Conservation (phyloP, 1,140 invertebrate genomes). For the Zelostemma sp. region DNA sequence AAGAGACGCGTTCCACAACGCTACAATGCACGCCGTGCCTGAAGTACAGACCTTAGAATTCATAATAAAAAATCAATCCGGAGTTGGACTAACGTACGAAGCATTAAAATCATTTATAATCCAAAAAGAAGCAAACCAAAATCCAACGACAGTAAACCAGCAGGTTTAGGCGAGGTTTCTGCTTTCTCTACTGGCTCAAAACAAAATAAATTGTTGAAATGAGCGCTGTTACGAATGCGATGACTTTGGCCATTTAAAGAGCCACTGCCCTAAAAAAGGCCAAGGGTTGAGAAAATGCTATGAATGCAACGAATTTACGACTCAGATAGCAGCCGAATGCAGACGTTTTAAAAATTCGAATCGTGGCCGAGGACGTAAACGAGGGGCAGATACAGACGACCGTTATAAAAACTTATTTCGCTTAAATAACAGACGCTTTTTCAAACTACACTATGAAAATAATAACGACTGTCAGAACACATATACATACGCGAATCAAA, state of each 20-base stretch:
- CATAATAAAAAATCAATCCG: constrained; percentile 19
- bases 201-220: not conserved
- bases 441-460: too few species aligned
- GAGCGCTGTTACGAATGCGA: constrained; percentile 21
- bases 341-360: constrained; percentile 3
- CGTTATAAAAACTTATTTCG: not conserved
- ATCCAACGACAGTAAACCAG: not conserved
- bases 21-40: not conserved
- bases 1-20: constrained; percentile 26
- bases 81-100: constrained; percentile 17
- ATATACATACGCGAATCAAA: too few species aligned
- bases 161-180: not conserved
- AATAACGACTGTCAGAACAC: too few species aligned
- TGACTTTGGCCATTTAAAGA: constrained; percentile 3
- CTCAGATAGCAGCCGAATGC: not conserved
- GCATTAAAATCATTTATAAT: constrained; percentile 26
- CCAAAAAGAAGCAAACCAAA: constrained; percentile 15
- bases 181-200: not conserved
- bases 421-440: too few species aligned
- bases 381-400: not conserved
- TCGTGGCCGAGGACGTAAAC: not conserved
- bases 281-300: constrained; percentile 3
- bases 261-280: constrained; percentile 10
- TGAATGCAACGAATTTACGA: not conserved
- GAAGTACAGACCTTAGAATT: constrained; percentile 14